Conservation (phyloP, 2,888 invertebrate species). For the Augochlorella aurata region DNA sequence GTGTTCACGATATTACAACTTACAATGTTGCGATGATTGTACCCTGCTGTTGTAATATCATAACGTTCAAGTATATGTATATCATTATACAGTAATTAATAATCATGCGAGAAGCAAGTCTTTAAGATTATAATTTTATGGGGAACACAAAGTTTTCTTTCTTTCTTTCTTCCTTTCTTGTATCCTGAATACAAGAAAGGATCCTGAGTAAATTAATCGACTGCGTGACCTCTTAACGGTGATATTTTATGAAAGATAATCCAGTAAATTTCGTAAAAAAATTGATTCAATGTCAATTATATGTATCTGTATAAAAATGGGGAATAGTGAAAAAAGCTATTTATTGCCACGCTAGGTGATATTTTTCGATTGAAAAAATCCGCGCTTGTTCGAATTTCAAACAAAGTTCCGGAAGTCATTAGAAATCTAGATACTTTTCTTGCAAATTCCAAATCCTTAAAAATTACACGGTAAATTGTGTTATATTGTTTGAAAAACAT, state of each 20-base stretch:
- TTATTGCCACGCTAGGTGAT: not conserved
- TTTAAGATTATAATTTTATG: constrained; percentile 22
- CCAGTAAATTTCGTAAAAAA: not conserved
- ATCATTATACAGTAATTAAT: constrained; percentile 19
- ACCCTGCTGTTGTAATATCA: constrained; percentile 26
- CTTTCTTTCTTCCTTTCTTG: not conserved
- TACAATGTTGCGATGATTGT: constrained; percentile 31
- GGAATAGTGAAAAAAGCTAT: not conserved
- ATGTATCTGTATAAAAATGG: not conserved
- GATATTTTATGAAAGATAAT: not conserved
- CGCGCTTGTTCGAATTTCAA: too few relatives aligned
- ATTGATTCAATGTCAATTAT: not conserved
- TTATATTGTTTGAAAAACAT: not conserved
- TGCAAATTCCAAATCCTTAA: too few relatives aligned
- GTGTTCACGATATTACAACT: constrained; percentile 38
- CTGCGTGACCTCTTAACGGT: not conserved
- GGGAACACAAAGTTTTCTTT: constrained; percentile 4
- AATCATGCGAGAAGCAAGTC: constrained; percentile 19
- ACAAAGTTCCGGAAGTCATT: too few relatives aligned
- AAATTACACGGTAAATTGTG: too few relatives aligned
- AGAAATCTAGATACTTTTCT: too few relatives aligned
- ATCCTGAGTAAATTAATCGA: not conserved
- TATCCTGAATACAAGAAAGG: not conserved
- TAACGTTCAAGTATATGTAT: constrained; percentile 13
- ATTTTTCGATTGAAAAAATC: too few relatives aligned